phyloP scores from a whole-genome alignment of 2,113 vertebrate genomes.

The Oenanthe melanoleuca region DNA sequence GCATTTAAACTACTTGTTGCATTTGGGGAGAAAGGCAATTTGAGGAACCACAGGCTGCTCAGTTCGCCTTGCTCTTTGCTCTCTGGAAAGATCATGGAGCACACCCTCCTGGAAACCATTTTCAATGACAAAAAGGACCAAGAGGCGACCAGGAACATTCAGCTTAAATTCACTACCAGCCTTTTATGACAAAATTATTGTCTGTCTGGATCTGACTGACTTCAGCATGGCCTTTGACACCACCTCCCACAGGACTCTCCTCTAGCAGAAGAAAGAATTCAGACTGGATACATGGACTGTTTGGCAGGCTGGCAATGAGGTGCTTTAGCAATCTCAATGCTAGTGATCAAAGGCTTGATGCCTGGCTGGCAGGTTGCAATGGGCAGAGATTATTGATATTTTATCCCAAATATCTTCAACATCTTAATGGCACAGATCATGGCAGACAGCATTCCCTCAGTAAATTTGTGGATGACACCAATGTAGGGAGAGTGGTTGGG shows the following conservation, averaged over 20 bases:
- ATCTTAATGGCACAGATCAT: background rate
- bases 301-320: background rate
- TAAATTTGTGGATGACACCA: background rate
- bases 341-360: background rate
- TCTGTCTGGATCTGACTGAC: background rate
- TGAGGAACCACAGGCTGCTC: background rate
- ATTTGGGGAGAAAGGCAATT: background rate
- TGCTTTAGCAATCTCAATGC: background rate
- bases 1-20: background rate
- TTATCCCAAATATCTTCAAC: background rate
- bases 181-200: background rate
- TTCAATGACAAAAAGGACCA: background rate
- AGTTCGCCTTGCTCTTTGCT: background rate
- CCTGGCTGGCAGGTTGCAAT: background rate
- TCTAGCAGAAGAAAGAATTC: background rate
- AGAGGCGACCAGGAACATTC: background rate
- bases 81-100: background rate
- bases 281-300: background rate
- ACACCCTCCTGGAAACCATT: background rate
- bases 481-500: rapidly evolving
- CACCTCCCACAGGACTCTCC: background rate
- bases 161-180: background rate
- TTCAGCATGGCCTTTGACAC: background rate
- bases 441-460: background rate
- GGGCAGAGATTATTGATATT: background rate